Percentiles rank a stretch among this genome's conserved stretches.
Evolutionary conservation across 2,113 vertebrate genomes (phyloP).

Genomic region (Patagioenas fasciata): DNA sequence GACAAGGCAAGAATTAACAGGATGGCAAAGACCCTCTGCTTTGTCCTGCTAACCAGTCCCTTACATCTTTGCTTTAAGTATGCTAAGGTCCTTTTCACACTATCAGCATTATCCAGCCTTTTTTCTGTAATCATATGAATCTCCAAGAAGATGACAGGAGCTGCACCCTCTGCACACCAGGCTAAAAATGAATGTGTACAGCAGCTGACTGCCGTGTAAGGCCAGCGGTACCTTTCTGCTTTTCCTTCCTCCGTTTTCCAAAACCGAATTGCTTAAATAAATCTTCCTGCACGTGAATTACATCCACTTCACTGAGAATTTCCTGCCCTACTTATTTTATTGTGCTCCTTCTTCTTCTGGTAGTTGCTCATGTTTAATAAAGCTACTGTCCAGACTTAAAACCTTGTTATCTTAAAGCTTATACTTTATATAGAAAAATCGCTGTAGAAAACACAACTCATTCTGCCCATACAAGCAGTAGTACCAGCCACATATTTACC

Average conservation of each 20-base stretch:
- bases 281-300: slow-evolving; percentile 2
- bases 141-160: background rate
- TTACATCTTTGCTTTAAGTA: background rate
- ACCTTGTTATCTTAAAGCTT: background rate
- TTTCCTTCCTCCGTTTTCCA: background rate
- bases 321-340: slow-evolving; percentile 55
- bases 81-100: background rate
- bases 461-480: background rate
- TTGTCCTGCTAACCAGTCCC: background rate
- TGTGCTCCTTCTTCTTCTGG: background rate
- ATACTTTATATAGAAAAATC: background rate
- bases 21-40: background rate
- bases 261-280: background rate
- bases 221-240: background rate
- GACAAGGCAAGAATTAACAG: background rate
- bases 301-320: slow-evolving; percentile 51
- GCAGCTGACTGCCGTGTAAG: background rate
- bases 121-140: background rate
- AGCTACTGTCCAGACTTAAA: background rate
- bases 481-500: background rate
- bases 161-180: background rate
- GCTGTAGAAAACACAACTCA: background rate
- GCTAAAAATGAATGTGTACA: background rate
- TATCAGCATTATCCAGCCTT: background rate
- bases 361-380: slow-evolving; percentile 27